Conservation (phyloP, 1,140 invertebrate genomes). For the Penaeus indicus region DNA sequence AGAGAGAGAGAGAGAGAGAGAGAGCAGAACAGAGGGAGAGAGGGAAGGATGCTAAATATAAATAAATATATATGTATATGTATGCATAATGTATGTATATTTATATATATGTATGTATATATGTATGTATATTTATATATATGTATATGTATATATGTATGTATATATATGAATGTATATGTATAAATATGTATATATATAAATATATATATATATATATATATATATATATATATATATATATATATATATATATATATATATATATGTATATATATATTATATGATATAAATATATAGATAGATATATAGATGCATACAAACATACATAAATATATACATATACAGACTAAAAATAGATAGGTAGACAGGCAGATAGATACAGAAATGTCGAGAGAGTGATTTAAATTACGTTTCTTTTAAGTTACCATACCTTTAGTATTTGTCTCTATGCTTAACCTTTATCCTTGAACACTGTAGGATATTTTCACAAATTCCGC, state of each 20-base stretch:
- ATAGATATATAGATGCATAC: not conserved
- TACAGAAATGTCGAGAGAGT: not conserved
- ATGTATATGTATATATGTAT: not conserved
- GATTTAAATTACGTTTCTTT: too few species aligned
- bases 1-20: too few species aligned
- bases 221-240: not conserved
- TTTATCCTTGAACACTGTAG: too few species aligned
- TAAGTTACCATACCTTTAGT: too few species aligned
- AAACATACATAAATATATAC: not conserved
- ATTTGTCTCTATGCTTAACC: too few species aligned
- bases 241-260: not conserved
- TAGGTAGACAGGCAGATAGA: not conserved
- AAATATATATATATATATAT: not conserved
- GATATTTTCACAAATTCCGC: too few species aligned
- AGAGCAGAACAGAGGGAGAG: too few species aligned
- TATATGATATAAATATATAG: not conserved
- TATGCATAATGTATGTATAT: slow-evolving; percentile 1
- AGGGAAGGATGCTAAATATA: too few species aligned
- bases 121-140: not conserved
- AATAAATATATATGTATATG: not conserved
- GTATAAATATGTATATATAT: not conserved
- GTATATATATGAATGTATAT: not conserved
- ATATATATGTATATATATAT: slow-evolving; percentile 11
- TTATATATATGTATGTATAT: not conserved
- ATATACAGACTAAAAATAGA: not conserved